These are phyloP conservation scores for Pinna nobilis DNA, from an alignment of 1,140 invertebrate species.

Conservation along the genomic window DNA sequence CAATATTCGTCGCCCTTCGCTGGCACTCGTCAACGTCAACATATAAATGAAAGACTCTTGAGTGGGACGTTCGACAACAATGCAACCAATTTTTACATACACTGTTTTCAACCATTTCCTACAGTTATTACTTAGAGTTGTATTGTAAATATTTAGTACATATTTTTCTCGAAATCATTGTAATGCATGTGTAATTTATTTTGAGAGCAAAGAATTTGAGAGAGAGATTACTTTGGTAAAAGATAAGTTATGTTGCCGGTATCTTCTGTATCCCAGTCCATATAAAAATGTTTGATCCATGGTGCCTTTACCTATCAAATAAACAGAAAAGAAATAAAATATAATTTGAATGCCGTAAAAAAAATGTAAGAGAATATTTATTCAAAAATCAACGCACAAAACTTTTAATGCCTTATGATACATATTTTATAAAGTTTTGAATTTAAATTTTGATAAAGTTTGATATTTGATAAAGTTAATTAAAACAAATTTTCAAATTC, in stretches of 20 bases:
- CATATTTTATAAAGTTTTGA: background rate
- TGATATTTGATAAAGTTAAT: background rate
- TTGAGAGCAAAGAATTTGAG: background rate
- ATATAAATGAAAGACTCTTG: too few relatives aligned
- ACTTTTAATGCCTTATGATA: too few relatives aligned
- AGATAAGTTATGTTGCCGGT: conserved; percentile 23
- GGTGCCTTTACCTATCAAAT: conserved; percentile 80
- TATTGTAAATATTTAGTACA: background rate
- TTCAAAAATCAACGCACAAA: too few relatives aligned
- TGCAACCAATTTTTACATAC: too few relatives aligned
- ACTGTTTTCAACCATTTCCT: background rate
- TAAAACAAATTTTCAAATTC: background rate
- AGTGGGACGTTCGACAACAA: too few relatives aligned
- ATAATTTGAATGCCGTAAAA: background rate
- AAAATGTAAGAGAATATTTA: background rate
- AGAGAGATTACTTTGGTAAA: conserved; percentile 25
- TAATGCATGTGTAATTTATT: background rate
- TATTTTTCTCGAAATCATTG: background rate
- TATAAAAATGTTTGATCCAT: conserved; percentile 91
- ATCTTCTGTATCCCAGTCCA: conserved; percentile 2
- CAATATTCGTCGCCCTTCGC: too few relatives aligned
- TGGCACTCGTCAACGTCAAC: too few relatives aligned
- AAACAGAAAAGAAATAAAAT: background rate
- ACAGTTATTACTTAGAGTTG: background rate
- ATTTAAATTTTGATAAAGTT: background rate